Percentiles rank a stretch among this genome's conserved stretches.
Evolutionary conservation across 2,888 invertebrate species (phyloP).

Genomic region (Unio pictorum): DNA sequence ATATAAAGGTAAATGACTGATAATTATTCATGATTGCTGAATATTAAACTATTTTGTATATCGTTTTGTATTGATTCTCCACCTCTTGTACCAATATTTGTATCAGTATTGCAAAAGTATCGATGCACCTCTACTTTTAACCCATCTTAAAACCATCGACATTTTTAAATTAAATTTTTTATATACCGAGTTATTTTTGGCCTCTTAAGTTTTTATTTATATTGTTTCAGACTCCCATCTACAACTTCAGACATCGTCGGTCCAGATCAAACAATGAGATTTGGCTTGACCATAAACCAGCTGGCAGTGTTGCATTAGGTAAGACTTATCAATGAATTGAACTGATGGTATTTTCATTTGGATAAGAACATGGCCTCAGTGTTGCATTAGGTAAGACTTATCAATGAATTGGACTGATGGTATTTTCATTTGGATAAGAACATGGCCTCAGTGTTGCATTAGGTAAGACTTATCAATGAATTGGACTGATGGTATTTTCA

Average conservation of each 20-base stretch:
- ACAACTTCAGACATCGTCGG: slow-evolving; percentile 76
- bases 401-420: too few species aligned
- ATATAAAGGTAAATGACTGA: too few species aligned
- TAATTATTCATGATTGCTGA: too few species aligned
- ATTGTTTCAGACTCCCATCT: slow-evolving; percentile 42
- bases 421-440: too few species aligned
- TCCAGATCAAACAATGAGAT: slow-evolving; percentile 84
- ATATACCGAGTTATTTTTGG: neutral
- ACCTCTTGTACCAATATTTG: too few species aligned
- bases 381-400: too few species aligned
- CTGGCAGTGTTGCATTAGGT: slow-evolving; percentile 78
- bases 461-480: slow-evolving; percentile 44
- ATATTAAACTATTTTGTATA: neutral
- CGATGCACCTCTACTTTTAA: too few species aligned
- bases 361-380: too few species aligned
- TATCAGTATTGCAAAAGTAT: too few species aligned
- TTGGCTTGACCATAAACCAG: slow-evolving; percentile 93
- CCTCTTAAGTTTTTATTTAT: neutral
- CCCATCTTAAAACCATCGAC: neutral
- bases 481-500: too few species aligned
- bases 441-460: slow-evolving; percentile 82
- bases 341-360: too few species aligned
- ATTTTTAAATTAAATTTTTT: neutral
- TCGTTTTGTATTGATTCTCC: too few species aligned
- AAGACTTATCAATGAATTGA: slow-evolving; percentile 7